Conservation (phyloP, 2,797 vertebrate genomes). For the Otus scops region DNA sequence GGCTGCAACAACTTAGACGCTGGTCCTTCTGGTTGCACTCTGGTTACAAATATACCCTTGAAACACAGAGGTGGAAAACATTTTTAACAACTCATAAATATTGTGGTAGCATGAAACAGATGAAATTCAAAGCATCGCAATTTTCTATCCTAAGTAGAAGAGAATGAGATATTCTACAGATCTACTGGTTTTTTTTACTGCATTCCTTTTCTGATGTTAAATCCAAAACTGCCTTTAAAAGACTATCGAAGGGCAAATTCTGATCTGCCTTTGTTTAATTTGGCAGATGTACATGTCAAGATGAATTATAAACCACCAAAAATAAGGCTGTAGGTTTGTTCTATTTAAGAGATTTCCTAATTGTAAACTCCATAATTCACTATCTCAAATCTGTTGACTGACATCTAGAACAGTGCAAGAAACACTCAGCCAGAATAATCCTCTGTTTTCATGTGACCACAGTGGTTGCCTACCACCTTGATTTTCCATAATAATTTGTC, state of each 20-base stretch:
- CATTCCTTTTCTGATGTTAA: too few relatives aligned
- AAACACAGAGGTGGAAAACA: neutral
- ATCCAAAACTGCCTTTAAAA: too few relatives aligned
- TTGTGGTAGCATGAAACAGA: neutral
- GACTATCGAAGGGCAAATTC: too few relatives aligned
- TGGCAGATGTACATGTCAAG: too few relatives aligned
- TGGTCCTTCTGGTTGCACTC: constrained; percentile 66
- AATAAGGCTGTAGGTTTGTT: too few relatives aligned
- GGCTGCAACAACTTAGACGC: constrained; percentile 90
- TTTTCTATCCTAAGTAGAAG: neutral
- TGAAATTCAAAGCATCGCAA: neutral
- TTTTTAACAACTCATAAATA: neutral
- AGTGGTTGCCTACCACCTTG: neutral
- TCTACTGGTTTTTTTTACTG: neutral
- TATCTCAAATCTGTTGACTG: neutral
- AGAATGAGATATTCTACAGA: neutral
- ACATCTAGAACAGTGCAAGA: neutral
- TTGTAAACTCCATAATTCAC: too few relatives aligned
- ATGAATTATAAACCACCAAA: too few relatives aligned
- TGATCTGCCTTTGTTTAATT: too few relatives aligned
- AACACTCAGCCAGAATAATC: neutral
- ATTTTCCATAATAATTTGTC: neutral
- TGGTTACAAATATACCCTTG: neutral
- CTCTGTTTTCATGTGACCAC: neutral
- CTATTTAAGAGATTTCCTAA: too few relatives aligned